Evolutionary conservation across 2,888 invertebrate species (phyloP).

Genomic region (Hedychridium roseum): DNA sequence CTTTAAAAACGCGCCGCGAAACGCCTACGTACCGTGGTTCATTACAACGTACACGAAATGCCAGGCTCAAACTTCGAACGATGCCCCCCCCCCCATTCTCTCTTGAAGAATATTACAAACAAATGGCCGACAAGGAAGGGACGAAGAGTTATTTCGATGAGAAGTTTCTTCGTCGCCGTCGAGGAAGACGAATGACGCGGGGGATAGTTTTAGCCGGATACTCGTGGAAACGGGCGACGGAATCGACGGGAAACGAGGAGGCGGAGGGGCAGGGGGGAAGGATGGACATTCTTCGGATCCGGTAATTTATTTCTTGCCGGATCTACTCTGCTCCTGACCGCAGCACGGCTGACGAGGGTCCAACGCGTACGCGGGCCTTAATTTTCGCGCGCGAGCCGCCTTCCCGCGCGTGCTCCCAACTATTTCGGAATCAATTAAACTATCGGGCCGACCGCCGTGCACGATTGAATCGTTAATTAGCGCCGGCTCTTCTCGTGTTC

Average conservation of each 20-base stretch:
- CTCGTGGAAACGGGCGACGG: conserved; percentile 10
- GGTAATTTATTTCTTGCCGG: conserved; percentile 62
- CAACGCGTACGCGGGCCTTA: conserved; percentile 23
- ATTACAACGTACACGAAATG: too few relatives aligned
- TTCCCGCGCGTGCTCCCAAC: conserved; percentile 37
- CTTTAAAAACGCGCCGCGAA: too few relatives aligned
- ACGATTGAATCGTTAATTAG: conserved; percentile 54
- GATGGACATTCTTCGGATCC: conserved; percentile 49
- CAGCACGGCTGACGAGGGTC: conserved; percentile 38
- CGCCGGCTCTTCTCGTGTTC: conserved; percentile 20
- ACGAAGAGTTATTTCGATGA: too few relatives aligned
- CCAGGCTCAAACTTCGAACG: too few relatives aligned
- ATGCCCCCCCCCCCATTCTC: too few relatives aligned
- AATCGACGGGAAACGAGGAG: conserved; percentile 3
- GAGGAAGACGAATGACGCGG: too few relatives aligned
- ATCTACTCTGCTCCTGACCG: conserved; percentile 45
- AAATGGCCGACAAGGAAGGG: too few relatives aligned
- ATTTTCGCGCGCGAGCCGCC: conserved; percentile 31
- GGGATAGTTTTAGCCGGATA: conserved; percentile 8
- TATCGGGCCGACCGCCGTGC: conserved; percentile 44
- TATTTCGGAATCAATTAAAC: conserved; percentile 60
- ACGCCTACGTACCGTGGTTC: too few relatives aligned
- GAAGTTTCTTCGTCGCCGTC: too few relatives aligned
- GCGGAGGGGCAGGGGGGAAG: conserved; percentile 23
- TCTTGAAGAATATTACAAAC: too few relatives aligned